A percentile compares a stretch with the other conserved stretches of the same genome.
Conservation (phyloP, 2,797 vertebrate genomes). For the Gambelia wislizenii region DNA sequence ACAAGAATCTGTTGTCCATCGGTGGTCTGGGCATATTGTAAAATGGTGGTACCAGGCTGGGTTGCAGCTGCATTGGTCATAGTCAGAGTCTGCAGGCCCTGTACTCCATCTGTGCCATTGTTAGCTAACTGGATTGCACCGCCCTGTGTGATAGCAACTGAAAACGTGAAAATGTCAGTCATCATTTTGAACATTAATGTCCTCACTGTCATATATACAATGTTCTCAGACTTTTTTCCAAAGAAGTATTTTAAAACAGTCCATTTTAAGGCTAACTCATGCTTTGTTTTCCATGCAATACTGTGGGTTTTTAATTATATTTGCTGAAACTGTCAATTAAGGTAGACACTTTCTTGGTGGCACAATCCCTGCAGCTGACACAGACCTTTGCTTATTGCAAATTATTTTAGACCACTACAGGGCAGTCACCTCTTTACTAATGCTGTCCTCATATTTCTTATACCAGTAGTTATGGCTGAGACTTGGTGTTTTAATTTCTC, state of each 20-base stretch:
- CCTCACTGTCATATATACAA: slow-evolving; percentile 38
- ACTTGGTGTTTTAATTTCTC: not conserved
- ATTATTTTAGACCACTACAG: not conserved
- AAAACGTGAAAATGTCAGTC: slow-evolving; percentile 61
- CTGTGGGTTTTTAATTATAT: not conserved
- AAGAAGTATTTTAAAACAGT: slow-evolving; percentile 30
- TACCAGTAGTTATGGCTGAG: not conserved
- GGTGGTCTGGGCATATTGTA: slow-evolving; percentile 98
- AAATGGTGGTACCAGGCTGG: slow-evolving; percentile 94
- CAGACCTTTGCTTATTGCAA: not conserved
- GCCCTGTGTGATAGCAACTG: slow-evolving; percentile 98
- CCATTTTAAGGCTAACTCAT: slow-evolving; percentile 18
- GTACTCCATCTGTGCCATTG: slow-evolving; percentile 96
- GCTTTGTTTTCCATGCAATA: not conserved
- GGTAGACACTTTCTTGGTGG: not conserved
- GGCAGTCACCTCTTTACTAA: not conserved
- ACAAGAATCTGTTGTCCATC: slow-evolving; percentile 99
- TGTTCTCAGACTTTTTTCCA: slow-evolving; percentile 42
- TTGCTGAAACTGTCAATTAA: not conserved
- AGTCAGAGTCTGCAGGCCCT: slow-evolving; percentile 95
- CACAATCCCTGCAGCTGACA: not conserved
- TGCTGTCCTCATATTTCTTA: not conserved
- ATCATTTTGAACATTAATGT: slow-evolving; percentile 63
- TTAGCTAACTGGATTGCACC: slow-evolving; percentile 98
- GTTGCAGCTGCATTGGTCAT: slow-evolving; percentile 92